A percentile compares a stretch with the other conserved stretches of the same genome.
Conservation (phyloP, 37 sponge, comb jelly and placozoan species). For the Corticium candelabrum region DNA sequence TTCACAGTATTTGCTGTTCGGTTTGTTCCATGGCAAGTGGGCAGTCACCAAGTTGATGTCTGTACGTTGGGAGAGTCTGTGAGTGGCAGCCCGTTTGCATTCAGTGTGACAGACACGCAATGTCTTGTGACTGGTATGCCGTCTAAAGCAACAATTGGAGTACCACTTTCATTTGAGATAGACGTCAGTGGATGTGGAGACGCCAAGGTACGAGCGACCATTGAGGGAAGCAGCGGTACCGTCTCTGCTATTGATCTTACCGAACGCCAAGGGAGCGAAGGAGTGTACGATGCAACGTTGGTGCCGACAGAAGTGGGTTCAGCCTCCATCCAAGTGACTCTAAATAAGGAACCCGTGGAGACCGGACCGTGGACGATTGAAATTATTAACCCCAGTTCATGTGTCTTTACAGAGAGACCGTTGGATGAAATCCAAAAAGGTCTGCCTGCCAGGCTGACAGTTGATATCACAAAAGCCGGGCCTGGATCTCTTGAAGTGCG, state of each 20-base stretch:
- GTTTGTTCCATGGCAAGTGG: slow-evolving; percentile 2
- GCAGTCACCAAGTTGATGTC: not conserved
- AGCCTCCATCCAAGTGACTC: not conserved
- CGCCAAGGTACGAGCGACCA: slow-evolving; percentile 11
- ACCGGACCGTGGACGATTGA: not conserved
- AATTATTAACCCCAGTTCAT: not conserved
- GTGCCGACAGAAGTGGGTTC: not conserved
- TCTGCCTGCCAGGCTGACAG: not conserved
- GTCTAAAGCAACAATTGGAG: not conserved
- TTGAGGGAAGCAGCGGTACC: slow-evolving; percentile 45
- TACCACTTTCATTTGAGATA: not conserved
- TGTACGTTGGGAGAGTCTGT: slow-evolving; percentile 35
- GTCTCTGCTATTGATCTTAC: not conserved
- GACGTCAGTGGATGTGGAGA: not conserved
- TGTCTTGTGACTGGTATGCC: not conserved
- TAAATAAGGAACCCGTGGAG: not conserved
- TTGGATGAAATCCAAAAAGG: not conserved
- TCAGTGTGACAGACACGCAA: slow-evolving; percentile 22
- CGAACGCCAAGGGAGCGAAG: not conserved
- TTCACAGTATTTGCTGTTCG: not conserved
- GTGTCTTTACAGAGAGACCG: not conserved
- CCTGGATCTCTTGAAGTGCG: slow-evolving; percentile 34
- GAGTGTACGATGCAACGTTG: not conserved
- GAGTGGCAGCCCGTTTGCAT: slow-evolving; percentile 44
- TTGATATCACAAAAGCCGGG: slow-evolving; percentile 69